Conservation (phyloP, 92 coral and sea anemone genomes). For the Porites divaricata region DNA sequence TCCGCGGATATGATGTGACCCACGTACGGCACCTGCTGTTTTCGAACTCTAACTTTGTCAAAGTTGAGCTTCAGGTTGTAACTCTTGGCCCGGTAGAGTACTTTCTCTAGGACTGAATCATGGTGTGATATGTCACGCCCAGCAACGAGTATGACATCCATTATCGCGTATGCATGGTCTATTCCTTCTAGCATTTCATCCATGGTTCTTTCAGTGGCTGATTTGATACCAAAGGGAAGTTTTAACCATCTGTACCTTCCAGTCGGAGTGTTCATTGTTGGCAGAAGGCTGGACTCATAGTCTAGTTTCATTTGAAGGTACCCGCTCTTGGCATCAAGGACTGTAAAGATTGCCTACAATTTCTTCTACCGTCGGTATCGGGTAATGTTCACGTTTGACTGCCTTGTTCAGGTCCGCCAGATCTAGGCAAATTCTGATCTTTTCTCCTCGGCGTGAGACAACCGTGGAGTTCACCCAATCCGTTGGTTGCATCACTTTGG, state of each 20-base stretch:
- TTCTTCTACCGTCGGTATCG: slow-evolving; percentile 43
- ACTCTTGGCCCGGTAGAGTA: too few species aligned
- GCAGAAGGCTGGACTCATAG: slow-evolving; percentile 33
- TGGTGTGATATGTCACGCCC: too few species aligned
- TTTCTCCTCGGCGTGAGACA: slow-evolving; percentile 45
- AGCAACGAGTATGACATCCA: too few species aligned
- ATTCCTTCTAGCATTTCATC: slow-evolving; percentile 44
- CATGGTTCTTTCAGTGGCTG: slow-evolving; percentile 50
- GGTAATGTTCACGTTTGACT: slow-evolving; percentile 40
- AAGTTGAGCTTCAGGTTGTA: too few species aligned
- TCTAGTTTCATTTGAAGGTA: too few species aligned
- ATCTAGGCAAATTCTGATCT: slow-evolving; percentile 53
- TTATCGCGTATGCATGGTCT: slow-evolving; percentile 16
- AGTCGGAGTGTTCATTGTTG: slow-evolving; percentile 41
- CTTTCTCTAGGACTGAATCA: too few species aligned
- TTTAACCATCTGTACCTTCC: slow-evolving; percentile 47
- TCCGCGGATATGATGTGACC: not conserved
- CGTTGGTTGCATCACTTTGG: slow-evolving; percentile 56
- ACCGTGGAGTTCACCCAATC: slow-evolving; percentile 70
- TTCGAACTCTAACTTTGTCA: slow-evolving; percentile 38
- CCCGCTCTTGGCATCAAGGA: slow-evolving; percentile 1
- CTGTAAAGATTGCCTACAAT: not conserved
- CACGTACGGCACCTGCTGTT: slow-evolving; percentile 21
- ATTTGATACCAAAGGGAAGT: slow-evolving; percentile 31
- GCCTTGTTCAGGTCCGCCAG: slow-evolving; percentile 41